Evolutionary conservation across 2,113 vertebrate species (phyloP), one percentile per base, ranked within the genome.

Genomic region (Dermatemys mawii): DNA sequence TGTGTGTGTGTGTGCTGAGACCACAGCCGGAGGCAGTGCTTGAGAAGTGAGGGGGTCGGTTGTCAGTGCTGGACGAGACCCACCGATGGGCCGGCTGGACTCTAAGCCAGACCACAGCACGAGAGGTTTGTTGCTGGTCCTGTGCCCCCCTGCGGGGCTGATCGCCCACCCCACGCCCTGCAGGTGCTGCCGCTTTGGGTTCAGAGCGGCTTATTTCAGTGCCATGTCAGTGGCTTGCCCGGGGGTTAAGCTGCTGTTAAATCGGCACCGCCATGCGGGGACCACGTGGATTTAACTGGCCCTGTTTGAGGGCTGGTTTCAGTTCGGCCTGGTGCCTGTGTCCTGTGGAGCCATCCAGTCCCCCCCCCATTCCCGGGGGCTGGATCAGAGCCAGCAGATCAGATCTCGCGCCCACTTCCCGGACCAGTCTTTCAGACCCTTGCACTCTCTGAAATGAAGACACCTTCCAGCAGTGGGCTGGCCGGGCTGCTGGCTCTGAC

Each of bases 261-360:
- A 67, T 67, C 60, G 7, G 60, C 19, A 19, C 35, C 17, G 38
- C 35, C 11, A n/a, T 5, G 8, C 63, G n/a, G 35, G 19, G n/a
- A n/a, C 21, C 7, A 1, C 3, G 7, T 9, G 4, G 9, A 2
- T 21, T 22, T 70, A 1, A 8, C 8, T 19, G 63, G 22, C 21
- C n/a, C 16, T 2, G 19, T 38, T 21, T 21, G 63, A 70, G 5
- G 21, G 10, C 63, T 70, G 63, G 17, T 22, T 38, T n/a, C 57
- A 60, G 29, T 16, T 32, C 29, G 7, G 29, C 57, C 55, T 21
- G 35, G 63, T 5, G 63, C n/a, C n/a, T n/a, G n/a, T n/a, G n/a
- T n/a, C n/a, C n/a, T n/a, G n/a, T n/a, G n/a, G n/a, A 60, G 60
- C 60, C 32, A 35, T 32, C 32, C 60, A 63, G 60, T 19, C 35